These are phyloP conservation scores for Sminthopsis crassicaudata DNA, from an alignment of 2,113 vertebrate genomes.

Conservation along the genomic window DNA sequence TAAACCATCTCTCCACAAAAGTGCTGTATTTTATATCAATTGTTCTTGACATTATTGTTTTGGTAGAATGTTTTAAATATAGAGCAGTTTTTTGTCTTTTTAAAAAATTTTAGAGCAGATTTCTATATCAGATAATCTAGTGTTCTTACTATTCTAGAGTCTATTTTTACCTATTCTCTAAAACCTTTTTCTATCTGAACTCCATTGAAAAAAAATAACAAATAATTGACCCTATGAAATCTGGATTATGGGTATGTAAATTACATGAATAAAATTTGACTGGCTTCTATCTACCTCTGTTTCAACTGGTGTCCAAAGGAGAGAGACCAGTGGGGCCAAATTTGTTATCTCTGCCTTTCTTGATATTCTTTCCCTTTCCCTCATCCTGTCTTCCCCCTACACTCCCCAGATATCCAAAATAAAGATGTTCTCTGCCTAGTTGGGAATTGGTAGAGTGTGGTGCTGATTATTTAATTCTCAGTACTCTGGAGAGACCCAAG, in stretches of 20 bases:
- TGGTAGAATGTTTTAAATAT: background rate
- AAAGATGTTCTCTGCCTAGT: constrained; percentile 12
- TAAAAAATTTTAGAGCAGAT: background rate
- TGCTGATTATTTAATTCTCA: background rate
- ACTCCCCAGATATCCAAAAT: constrained; percentile 2
- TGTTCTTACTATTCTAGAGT: background rate
- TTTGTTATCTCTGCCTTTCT: constrained; percentile 7
- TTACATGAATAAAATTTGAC: background rate
- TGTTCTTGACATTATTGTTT: background rate
- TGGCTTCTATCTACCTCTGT: constrained; percentile 29
- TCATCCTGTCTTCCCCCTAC: constrained; percentile 27
- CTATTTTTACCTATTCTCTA: background rate
- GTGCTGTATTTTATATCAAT: background rate
- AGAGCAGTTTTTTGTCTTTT: background rate
- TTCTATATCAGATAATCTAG: background rate
- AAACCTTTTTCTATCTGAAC: background rate
- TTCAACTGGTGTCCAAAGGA: constrained; percentile 42
- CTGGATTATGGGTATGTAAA: background rate
- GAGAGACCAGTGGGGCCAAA: background rate
- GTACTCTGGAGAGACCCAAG: background rate
- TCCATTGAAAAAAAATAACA: background rate
- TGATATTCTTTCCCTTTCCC: background rate
- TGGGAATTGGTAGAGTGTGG: background rate
- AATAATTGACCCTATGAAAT: background rate
- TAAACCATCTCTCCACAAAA: background rate